phyloP scores from a whole-genome alignment of 2,888 invertebrate species.

The Caradrina clavipalpis region DNA sequence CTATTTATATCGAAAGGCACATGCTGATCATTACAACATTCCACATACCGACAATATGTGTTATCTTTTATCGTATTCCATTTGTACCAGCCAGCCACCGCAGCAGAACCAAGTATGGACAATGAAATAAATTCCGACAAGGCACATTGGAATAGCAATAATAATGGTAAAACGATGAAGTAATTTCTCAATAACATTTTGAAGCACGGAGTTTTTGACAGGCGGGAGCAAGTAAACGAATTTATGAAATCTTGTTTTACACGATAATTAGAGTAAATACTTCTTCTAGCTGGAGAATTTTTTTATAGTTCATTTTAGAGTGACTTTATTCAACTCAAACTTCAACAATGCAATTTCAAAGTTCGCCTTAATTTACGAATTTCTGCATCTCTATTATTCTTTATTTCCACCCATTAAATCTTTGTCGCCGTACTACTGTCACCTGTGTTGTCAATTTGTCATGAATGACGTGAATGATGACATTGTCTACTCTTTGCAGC shows the following conservation, averaged over 20 bases:
- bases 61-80: slow-evolving; percentile 84
- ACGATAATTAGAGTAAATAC: slow-evolving; percentile 8
- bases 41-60: slow-evolving; percentile 87
- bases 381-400: not conserved
- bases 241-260: not conserved
- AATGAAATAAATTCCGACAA: slow-evolving; percentile 76
- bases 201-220: slow-evolving; percentile 2
- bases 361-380: not conserved
- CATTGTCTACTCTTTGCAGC: no score
- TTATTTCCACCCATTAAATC: no score
- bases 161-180: slow-evolving; percentile 12
- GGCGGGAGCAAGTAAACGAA: slow-evolving; percentile 13
- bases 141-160: slow-evolving; percentile 52
- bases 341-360: not conserved
- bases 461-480: no score
- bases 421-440: no score
- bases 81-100: slow-evolving; percentile 79
- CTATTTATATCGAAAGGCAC: slow-evolving; percentile 89
- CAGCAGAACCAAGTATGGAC: slow-evolving; percentile 73
- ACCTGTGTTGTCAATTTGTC: no score
- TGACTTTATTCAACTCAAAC: not conserved
- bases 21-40: slow-evolving; percentile 91
- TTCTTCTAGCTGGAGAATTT: not conserved
- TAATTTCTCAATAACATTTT: slow-evolving; percentile 47
- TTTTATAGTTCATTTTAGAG: slow-evolving; percentile 26